Conservation (phyloP, 2,888 invertebrate species). For the Platycheirus rosarum region DNA sequence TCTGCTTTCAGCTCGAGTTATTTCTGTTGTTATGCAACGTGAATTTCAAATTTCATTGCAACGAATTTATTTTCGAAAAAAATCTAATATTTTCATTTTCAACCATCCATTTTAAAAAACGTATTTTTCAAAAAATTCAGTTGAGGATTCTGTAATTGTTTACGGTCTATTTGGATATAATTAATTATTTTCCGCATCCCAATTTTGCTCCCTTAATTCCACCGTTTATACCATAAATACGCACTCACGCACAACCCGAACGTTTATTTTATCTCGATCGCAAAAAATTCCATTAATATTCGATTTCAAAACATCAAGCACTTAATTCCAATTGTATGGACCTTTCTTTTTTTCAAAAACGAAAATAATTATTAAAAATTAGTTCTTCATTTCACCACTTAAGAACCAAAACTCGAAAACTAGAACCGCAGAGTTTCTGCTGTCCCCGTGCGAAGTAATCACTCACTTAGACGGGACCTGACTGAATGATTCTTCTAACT, state of each 20-base stretch:
- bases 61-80: conserved; percentile 12
- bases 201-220: background rate
- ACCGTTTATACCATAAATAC: conserved; percentile 1
- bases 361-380: conserved; percentile 1
- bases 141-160: conserved; percentile 44
- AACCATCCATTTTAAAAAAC: background rate
- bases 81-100: background rate
- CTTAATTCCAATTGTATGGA: conserved; percentile 19
- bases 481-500: conserved; percentile 42
- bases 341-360: conserved; percentile 22
- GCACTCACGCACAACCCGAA: conserved; percentile 18
- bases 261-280: conserved; percentile 13
- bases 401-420: background rate
- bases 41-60: conserved; percentile 38
- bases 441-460: conserved; percentile 68
- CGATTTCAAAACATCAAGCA: conserved; percentile 34
- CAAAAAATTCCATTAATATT: conserved; percentile 25
- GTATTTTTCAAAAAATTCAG: conserved; percentile 7
- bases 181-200: conserved; percentile 24
- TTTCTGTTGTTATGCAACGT: conserved; percentile 53
- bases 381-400: conserved; percentile 14
- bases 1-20: conserved; percentile 22
- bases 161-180: conserved; percentile 49
- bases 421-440: conserved; percentile 19
- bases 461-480: conserved; percentile 71